phyloP scores from a whole-genome alignment of 2,888 invertebrate species.

The Clostera curtula region DNA sequence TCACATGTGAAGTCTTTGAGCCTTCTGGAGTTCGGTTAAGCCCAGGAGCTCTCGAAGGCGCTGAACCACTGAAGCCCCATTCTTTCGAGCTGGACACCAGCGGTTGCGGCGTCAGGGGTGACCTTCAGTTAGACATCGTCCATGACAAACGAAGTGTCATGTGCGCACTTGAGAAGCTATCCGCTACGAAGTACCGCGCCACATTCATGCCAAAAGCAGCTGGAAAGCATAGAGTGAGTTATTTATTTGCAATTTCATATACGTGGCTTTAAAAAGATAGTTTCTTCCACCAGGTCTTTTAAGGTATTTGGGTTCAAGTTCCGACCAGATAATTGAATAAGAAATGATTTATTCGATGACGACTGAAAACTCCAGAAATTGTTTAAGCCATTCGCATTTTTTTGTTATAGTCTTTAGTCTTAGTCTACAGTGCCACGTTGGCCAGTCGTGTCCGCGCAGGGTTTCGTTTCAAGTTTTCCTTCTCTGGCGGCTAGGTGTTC shows the following conservation, averaged over 20 bases:
- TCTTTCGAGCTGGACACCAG: conserved; percentile 83
- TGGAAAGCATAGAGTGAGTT: conserved; percentile 82
- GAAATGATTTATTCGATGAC: too few relatives aligned
- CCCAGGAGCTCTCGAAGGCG: conserved; percentile 82
- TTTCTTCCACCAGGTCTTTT: too few relatives aligned
- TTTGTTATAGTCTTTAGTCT: too few relatives aligned
- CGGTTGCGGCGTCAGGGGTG: conserved; percentile 84
- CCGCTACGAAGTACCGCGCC: conserved; percentile 83
- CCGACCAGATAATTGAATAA: too few relatives aligned
- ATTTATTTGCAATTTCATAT: not conserved
- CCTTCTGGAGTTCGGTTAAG: conserved; percentile 90
- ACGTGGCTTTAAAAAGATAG: not conserved
- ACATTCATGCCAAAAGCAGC: conserved; percentile 86
- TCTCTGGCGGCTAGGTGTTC: too few relatives aligned
- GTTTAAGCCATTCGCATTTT: too few relatives aligned
- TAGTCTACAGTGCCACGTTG: too few relatives aligned
- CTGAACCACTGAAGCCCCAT: conserved; percentile 89
- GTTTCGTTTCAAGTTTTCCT: too few relatives aligned
- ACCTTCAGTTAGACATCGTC: conserved; percentile 91
- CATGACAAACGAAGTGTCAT: conserved; percentile 90
- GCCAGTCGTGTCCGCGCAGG: too few relatives aligned
- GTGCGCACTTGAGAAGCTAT: conserved; percentile 87
- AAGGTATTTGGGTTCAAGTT: too few relatives aligned
- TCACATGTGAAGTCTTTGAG: conserved; percentile 96
- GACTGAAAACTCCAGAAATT: too few relatives aligned